These are phyloP conservation scores for Hucho hucho DNA, from an alignment of 2,113 vertebrate genomes.

Conservation along the genomic window DNA sequence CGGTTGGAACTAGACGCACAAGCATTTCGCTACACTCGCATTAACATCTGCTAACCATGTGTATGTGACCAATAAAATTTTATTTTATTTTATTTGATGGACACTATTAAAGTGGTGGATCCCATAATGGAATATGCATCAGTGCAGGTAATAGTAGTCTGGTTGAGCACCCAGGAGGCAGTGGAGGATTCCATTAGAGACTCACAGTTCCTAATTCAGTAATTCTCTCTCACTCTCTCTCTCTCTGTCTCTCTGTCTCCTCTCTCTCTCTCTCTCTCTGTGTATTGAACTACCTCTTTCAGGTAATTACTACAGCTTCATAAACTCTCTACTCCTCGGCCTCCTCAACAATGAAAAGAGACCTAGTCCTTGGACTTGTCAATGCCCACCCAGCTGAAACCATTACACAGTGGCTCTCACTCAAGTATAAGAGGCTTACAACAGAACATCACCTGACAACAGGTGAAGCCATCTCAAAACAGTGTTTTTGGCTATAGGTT, in stretches of 20 bases:
- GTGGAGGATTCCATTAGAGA: conserved; percentile 88
- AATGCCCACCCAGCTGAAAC: conserved; percentile 22
- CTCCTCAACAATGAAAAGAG: conserved; percentile 44
- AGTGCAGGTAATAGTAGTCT: conserved; percentile 92
- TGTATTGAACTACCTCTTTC: conserved; percentile 62
- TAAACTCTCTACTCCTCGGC: conserved; percentile 20
- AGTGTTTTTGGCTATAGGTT: not conserved
- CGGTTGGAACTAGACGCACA: too few species aligned
- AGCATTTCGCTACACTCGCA: too few species aligned
- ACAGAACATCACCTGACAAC: not conserved
- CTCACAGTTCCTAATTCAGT: conserved; percentile 89
- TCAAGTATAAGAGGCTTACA: conserved; percentile 26
- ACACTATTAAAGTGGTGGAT: conserved; percentile 88
- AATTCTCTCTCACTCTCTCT: not conserved
- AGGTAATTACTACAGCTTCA: conserved; percentile 66
- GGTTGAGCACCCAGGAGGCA: conserved; percentile 75
- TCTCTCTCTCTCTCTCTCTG: conserved; percentile 61
- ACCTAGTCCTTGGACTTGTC: conserved; percentile 62
- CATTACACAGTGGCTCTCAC: conserved; percentile 24
- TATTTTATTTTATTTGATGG: conserved; percentile 62
- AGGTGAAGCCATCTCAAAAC: not conserved
- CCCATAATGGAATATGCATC: conserved; percentile 92
- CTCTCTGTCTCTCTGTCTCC: conserved; percentile 40
- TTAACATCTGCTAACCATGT: too few species aligned
- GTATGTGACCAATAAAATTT: too few species aligned